These are phyloP conservation scores for Pherbina coryleti DNA, from an alignment of 2,888 invertebrate species.

Conservation along the genomic window DNA sequence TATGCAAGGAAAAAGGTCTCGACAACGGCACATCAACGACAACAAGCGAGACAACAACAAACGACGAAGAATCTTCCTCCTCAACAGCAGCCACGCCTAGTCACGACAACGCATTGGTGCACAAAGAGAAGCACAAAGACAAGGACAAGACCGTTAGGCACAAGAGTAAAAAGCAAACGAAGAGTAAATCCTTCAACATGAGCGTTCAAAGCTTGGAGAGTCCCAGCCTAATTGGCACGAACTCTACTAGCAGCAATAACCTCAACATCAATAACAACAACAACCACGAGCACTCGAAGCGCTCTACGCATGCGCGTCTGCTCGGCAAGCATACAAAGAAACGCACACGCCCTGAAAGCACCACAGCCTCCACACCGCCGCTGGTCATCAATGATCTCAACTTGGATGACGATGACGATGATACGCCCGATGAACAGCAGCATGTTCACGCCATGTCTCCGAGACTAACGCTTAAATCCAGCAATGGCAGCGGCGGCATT, in stretches of 20 bases:
- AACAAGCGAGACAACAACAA: slow-evolving; percentile 47
- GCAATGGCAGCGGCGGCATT: slow-evolving; percentile 35
- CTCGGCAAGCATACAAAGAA: slow-evolving; percentile 43
- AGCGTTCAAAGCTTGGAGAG: slow-evolving; percentile 40
- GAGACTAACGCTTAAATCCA: slow-evolving; percentile 27
- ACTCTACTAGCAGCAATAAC: slow-evolving; percentile 13
- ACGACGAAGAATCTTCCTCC: slow-evolving; percentile 52
- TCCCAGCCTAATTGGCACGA: slow-evolving; percentile 17
- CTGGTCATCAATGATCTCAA: slow-evolving; percentile 48
- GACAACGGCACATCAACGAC: slow-evolving; percentile 58
- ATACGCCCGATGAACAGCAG: slow-evolving; percentile 35
- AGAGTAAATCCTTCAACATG: slow-evolving; percentile 42
- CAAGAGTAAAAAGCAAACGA: slow-evolving; percentile 33
- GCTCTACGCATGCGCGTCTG: slow-evolving; percentile 6
- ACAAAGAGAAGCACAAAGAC: slow-evolving; percentile 30
- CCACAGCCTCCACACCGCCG: slow-evolving; percentile 37
- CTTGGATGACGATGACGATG: slow-evolving; percentile 46
- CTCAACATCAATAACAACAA: slow-evolving; percentile 9
- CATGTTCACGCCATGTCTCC: neutral
- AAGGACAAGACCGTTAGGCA: slow-evolving; percentile 36
- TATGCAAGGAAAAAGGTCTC: slow-evolving; percentile 70
- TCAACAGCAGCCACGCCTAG: slow-evolving; percentile 36
- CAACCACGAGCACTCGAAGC: slow-evolving; percentile 32
- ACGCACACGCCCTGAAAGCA: neutral
- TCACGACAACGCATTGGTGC: slow-evolving; percentile 39